phyloP scores from a whole-genome alignment of 2,797 vertebrate genomes.

The Periophthalmus magnuspinnatus region DNA sequence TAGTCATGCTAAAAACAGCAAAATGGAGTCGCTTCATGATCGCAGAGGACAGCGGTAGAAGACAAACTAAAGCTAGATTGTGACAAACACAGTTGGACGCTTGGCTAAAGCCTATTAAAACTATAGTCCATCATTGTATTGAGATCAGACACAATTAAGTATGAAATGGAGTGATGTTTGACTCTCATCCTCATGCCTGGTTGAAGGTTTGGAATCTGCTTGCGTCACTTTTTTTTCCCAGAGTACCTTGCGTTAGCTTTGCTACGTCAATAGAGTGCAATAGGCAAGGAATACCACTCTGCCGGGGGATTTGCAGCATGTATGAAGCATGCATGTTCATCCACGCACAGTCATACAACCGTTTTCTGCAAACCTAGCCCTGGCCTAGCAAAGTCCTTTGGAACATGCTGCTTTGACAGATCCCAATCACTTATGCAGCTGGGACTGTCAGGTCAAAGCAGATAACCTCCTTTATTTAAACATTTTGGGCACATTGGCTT shows the following conservation, averaged over 20 bases:
- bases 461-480: neutral
- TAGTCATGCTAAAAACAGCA: conserved; percentile 40
- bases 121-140: conserved; percentile 16
- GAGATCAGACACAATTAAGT: conserved; percentile 49
- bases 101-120: conserved; percentile 4
- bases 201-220: conserved; percentile 74
- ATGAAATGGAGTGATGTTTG: conserved; percentile 44
- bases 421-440: neutral
- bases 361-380: neutral
- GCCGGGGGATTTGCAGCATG: neutral
- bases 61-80: conserved; percentile 1
- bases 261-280: conserved; percentile 18
- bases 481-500: neutral
- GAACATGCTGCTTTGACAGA: conserved; percentile 16
- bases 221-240: conserved; percentile 57
- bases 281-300: neutral
- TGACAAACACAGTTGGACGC: conserved; percentile 12
- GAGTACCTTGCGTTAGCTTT: conserved; percentile 45
- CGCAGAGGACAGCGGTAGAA: conserved; percentile 1
- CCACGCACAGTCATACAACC: neutral
- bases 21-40: conserved; percentile 61
- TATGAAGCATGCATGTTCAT: neutral
- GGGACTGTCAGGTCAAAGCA: neutral
- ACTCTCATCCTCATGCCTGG: conserved; percentile 62
- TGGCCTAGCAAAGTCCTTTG: neutral